Percentiles rank a stretch among this genome's conserved stretches.
phyloP scores from a whole-genome alignment of 2,113 vertebrate genomes.

The Ctenomys sociabilis region DNA sequence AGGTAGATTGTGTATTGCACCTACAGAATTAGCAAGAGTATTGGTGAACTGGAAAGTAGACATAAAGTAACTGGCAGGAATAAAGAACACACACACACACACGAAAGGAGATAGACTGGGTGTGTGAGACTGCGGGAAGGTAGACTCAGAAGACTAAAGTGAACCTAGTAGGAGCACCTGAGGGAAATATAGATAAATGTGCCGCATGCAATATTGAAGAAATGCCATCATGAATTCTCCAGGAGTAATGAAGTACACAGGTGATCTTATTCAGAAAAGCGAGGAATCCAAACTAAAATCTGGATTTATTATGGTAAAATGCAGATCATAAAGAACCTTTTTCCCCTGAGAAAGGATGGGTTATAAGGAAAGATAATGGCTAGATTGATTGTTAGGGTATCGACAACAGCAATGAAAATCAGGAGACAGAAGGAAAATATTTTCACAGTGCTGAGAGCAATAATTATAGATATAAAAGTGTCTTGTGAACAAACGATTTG shows the following conservation, averaged over 20 bases:
- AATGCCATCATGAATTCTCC: not conserved
- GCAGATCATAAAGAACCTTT: not conserved
- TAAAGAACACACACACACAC: not conserved
- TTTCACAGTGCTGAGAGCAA: not conserved
- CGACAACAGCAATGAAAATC: not conserved
- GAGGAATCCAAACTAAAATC: not conserved
- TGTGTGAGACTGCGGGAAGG: not conserved
- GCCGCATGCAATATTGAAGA: not conserved
- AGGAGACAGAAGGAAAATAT: not conserved
- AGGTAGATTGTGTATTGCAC: not conserved
- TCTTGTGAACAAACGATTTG: not conserved
- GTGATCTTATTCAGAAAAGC: not conserved
- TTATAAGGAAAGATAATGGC: not conserved
- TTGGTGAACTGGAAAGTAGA: slow-evolving; percentile 3
- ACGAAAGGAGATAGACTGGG: not conserved
- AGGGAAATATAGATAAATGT: not conserved
- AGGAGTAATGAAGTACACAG: not conserved
- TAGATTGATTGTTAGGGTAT: not conserved
- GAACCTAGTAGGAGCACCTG: not conserved
- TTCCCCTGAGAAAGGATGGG: not conserved
- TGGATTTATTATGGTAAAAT: not conserved
- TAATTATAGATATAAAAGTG: not conserved
- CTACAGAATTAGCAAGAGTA: not conserved
- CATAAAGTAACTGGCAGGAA: not conserved
- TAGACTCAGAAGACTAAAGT: not conserved